phyloP scores from a whole-genome alignment of 2,888 invertebrate species.

The Furcula furcula region DNA sequence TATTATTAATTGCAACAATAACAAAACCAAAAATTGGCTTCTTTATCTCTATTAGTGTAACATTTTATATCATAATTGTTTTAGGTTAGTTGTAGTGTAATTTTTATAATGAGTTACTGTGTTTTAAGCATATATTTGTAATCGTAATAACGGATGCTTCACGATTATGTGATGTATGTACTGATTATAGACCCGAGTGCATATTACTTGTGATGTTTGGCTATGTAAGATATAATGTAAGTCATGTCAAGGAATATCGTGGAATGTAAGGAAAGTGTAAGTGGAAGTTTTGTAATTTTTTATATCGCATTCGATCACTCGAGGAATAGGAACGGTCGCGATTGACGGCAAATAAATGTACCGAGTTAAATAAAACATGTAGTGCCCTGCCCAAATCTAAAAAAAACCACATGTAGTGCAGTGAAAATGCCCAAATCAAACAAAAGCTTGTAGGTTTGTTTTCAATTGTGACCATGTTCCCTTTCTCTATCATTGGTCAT shows the following conservation, averaged over 20 bases:
- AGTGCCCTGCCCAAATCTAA: too few species aligned
- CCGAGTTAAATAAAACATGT: too few species aligned
- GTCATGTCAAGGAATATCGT: constrained; percentile 62
- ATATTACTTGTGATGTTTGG: constrained; percentile 71
- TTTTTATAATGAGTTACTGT: constrained; percentile 43
- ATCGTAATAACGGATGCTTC: constrained; percentile 9
- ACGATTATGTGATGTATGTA: constrained; percentile 16
- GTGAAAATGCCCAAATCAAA: too few species aligned
- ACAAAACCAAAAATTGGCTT: constrained; percentile 77
- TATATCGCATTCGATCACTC: constrained; percentile 28
- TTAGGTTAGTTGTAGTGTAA: constrained; percentile 57
- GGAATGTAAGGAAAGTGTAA: constrained; percentile 31
- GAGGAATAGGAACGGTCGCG: constrained; percentile 8
- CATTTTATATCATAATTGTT: constrained; percentile 70
- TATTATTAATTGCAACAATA: constrained; percentile 43
- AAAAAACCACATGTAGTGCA: too few species aligned
- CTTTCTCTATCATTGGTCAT: not conserved
- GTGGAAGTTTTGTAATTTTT: constrained; percentile 52
- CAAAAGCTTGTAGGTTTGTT: too few species aligned
- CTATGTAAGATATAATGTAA: constrained; percentile 68
- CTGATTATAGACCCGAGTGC: constrained; percentile 40
- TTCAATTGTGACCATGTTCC: too few species aligned
- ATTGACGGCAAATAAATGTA: too few species aligned
- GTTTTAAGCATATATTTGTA: constrained; percentile 29
- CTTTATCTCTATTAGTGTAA: constrained; percentile 64